phyloP scores from a whole-genome alignment of 2,888 invertebrate species.

The Exocentrus adspersus region DNA sequence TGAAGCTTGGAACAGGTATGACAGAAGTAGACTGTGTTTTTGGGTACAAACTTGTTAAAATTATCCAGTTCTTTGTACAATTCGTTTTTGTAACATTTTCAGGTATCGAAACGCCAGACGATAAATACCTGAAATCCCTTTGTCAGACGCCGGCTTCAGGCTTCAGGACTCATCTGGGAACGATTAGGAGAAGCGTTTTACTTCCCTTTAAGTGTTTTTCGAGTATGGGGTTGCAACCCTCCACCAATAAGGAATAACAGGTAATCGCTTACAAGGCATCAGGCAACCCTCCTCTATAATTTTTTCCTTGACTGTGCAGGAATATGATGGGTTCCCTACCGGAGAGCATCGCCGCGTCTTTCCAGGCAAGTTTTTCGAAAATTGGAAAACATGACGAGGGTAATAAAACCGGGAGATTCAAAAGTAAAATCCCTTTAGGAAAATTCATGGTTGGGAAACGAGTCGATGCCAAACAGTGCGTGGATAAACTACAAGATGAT shows the following conservation, averaged over 20 bases:
- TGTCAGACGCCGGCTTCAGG: no score
- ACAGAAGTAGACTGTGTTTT: no score
- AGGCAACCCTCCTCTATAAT: not conserved
- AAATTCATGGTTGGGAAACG: not conserved
- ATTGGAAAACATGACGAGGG: not conserved
- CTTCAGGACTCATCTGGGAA: no score
- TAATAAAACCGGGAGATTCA: not conserved
- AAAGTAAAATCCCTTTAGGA: slow-evolving; percentile 1
- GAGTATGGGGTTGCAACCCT: not conserved
- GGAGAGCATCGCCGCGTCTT: not conserved
- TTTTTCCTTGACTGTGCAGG: not conserved
- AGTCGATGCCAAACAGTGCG: not conserved
- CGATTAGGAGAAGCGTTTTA: no score
- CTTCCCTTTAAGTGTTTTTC: no score
- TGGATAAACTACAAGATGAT: not conserved
- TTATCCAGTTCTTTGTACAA: no score
- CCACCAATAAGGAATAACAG: not conserved
- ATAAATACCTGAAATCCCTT: no score
- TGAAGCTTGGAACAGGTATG: no score
- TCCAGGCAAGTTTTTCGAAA: not conserved
- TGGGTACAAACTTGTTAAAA: no score
- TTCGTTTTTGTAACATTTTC: no score
- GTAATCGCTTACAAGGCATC: not conserved
- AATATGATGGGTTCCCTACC: not conserved
- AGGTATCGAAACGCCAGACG: no score